A percentile compares a stretch with the other conserved stretches of the same genome.
Evolutionary conservation across 1,140 invertebrate genomes (phyloP).

Genomic region (Drosophila tsacasi): DNA sequence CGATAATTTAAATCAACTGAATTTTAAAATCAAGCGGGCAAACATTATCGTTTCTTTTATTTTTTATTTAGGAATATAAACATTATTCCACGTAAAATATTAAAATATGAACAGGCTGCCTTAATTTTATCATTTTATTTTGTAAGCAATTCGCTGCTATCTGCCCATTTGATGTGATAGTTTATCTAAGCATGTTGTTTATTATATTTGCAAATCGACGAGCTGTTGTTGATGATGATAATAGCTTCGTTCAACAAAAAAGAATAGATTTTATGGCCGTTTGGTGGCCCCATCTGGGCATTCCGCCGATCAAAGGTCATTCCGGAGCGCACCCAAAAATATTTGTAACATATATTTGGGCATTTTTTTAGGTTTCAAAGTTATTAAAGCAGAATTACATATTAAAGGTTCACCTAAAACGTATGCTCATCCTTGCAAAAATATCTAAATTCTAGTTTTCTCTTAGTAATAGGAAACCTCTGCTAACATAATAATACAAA

Average conservation of each 20-base stretch:
- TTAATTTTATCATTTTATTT: not conserved
- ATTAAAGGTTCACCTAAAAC: not conserved
- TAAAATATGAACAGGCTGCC: not conserved
- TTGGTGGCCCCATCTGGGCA: not conserved
- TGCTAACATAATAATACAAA: not conserved
- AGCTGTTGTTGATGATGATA: slow-evolving; percentile 4
- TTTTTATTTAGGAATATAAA: not conserved
- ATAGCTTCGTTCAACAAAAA: slow-evolving; percentile 5
- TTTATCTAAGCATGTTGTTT: slow-evolving; percentile 21
- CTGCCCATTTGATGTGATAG: slow-evolving; percentile 3
- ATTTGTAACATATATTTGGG: not conserved
- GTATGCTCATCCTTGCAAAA: not conserved
- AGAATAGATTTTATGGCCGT: slow-evolving; percentile 5
- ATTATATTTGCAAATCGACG: slow-evolving; percentile 9
- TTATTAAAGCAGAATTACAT: not conserved
- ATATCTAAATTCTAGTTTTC: not conserved
- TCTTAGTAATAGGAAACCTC: not conserved
- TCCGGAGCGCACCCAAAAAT: not conserved
- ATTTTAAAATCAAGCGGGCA: not conserved
- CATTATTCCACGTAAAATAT: not conserved
- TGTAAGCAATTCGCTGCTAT: slow-evolving; percentile 4
- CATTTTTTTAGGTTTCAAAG: not conserved
- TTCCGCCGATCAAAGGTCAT: slow-evolving; percentile 7
- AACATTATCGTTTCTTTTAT: not conserved
- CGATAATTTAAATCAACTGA: not conserved